phyloP scores from a whole-genome alignment of 2,888 invertebrate species.

The Dorcus hopei region DNA sequence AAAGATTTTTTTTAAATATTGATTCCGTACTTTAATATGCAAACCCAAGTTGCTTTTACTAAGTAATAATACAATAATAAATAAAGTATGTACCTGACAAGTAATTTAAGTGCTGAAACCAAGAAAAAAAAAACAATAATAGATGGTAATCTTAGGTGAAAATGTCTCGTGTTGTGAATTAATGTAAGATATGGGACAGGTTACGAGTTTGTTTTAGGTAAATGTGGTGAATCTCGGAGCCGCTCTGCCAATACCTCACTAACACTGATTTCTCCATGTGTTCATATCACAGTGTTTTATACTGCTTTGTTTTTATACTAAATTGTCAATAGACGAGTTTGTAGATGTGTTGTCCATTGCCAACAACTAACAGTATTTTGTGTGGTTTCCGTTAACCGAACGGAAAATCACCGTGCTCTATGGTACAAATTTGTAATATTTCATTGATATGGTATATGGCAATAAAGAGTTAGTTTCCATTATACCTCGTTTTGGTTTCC shows the following conservation, averaged over 20 bases:
- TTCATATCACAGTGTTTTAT: slow-evolving; percentile 43
- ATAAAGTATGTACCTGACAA: too few species aligned
- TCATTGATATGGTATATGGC: slow-evolving; percentile 46
- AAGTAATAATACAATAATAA: too few species aligned
- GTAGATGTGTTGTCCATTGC: slow-evolving; percentile 12
- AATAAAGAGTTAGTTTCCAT: slow-evolving; percentile 51
- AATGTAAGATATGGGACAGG: slow-evolving; percentile 24
- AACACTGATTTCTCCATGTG: slow-evolving; percentile 37
- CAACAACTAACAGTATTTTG: slow-evolving; percentile 38
- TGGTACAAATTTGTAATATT: slow-evolving; percentile 45
- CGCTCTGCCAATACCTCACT: slow-evolving; percentile 46
- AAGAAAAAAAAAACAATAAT: too few species aligned
- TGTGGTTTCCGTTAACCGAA: slow-evolving; percentile 20
- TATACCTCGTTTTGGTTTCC: slow-evolving; percentile 8
- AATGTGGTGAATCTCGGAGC: slow-evolving; percentile 43
- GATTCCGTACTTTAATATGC: too few species aligned
- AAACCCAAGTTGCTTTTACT: too few species aligned
- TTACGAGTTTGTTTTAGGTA: slow-evolving; percentile 36
- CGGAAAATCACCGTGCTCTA: slow-evolving; percentile 24
- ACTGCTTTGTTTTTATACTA: slow-evolving; percentile 37
- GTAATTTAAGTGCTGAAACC: not conserved
- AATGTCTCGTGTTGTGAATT: slow-evolving; percentile 18
- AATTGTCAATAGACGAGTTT: not conserved
- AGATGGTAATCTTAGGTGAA: too few species aligned
- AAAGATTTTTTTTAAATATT: slow-evolving; percentile 4